Evolutionary conservation across 2,113 vertebrate genomes (phyloP).

Genomic region (Protomyctophum bolini): DNA sequence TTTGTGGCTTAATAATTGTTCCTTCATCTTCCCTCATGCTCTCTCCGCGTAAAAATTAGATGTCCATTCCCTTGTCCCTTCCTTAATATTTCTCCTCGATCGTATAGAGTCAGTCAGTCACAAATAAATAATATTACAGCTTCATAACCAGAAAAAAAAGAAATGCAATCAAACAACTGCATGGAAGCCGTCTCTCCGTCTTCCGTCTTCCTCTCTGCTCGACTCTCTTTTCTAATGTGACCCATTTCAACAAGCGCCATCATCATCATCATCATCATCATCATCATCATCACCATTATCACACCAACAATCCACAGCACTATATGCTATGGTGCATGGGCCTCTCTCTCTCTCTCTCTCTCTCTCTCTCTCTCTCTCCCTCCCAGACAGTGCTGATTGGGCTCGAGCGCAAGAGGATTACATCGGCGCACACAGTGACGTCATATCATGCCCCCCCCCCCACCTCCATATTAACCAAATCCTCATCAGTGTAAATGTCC

Average conservation of each 20-base stretch:
- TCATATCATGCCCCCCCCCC: conserved; percentile 80
- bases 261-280: too few relatives aligned
- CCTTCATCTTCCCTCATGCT: too few relatives aligned
- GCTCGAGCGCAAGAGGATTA: conserved; percentile 94
- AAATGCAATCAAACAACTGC: conserved; percentile 55
- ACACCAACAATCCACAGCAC: conserved; percentile 77
- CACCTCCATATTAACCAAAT: conserved; percentile 90
- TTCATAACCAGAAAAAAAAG: too few relatives aligned
- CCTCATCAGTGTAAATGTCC: conserved; percentile 97
- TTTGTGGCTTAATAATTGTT: too few relatives aligned
- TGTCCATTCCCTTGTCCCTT: too few relatives aligned
- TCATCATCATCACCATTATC: too few relatives aligned
- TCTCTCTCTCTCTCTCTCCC: conserved; percentile 51
- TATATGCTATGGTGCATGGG: conserved; percentile 64
- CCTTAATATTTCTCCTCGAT: conserved; percentile 23
- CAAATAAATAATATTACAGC: too few relatives aligned
- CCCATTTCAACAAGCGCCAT: conserved; percentile 79
- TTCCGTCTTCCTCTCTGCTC: conserved; percentile 37
- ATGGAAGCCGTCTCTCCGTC: conserved; percentile 73
- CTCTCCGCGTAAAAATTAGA: too few relatives aligned
- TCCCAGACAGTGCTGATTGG: conserved; percentile 92
- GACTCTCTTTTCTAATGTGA: conserved; percentile 84
- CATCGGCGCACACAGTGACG: conserved; percentile 97
- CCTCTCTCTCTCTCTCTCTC: conserved; percentile 70
- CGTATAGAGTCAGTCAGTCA: too few relatives aligned